Conservation (phyloP, 2,797 vertebrate species). For the Pipistrellus pygmaeus region DNA sequence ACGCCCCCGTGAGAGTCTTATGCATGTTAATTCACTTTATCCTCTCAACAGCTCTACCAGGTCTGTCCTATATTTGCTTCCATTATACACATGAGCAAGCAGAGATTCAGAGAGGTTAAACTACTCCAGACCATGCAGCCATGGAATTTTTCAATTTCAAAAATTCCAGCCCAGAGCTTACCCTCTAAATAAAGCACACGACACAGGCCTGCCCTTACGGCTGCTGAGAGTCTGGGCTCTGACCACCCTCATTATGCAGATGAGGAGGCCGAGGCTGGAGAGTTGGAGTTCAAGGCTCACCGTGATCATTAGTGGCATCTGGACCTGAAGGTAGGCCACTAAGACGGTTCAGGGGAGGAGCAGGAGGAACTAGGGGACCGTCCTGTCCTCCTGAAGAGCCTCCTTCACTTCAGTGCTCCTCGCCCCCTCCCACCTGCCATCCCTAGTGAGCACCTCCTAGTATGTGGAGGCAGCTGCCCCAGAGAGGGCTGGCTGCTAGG, state of each 20-base stretch:
- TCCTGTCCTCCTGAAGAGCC: not conserved
- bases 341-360: not conserved
- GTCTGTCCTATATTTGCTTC: not conserved
- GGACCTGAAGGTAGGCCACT: not conserved
- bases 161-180: not conserved
- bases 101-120: not conserved
- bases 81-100: not conserved
- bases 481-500: not conserved
- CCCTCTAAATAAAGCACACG: not conserved
- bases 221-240: not conserved
- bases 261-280: not conserved
- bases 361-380: not conserved
- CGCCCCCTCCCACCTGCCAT: not conserved
- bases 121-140: not conserved
- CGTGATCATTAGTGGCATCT: not conserved
- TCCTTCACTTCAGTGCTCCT: not conserved
- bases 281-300: not conserved
- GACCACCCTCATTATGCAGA: rapidly evolving
- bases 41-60: not conserved
- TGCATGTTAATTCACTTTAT: not conserved
- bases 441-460: not conserved
- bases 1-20: not conserved
- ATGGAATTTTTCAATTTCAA: not conserved
- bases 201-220: no score
- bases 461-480: not conserved